A percentile compares a stretch with the other conserved stretches of the same genome.
These are phyloP conservation scores for Archaeoteleia sp. DNA, from an alignment of 2,888 invertebrate genomes.

Conservation along the genomic window DNA sequence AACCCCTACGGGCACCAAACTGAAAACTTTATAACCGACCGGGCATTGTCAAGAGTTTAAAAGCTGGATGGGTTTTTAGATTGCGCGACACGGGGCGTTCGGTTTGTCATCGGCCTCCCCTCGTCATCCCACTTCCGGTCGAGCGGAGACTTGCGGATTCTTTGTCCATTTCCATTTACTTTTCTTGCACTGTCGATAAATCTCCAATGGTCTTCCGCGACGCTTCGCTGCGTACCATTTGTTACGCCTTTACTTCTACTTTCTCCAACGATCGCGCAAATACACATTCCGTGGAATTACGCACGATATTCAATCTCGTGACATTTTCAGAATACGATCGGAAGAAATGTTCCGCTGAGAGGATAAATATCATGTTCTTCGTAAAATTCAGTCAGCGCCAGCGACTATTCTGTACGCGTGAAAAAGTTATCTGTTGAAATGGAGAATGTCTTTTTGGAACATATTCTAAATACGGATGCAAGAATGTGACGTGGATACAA, in stretches of 20 bases:
- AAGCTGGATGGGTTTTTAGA: conserved; percentile 74
- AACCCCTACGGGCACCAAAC: conserved; percentile 52
- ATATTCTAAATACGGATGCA: too few relatives aligned
- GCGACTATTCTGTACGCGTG: background rate
- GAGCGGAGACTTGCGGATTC: conserved; percentile 62
- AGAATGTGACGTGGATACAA: too few relatives aligned
- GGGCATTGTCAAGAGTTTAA: conserved; percentile 73
- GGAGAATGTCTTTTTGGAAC: too few relatives aligned
- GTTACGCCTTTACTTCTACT: background rate
- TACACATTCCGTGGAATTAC: conserved; percentile 1
- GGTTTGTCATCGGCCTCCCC: conserved; percentile 66
- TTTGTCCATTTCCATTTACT: conserved; percentile 54
- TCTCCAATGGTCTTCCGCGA: conserved; percentile 18
- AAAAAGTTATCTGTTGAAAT: too few relatives aligned
- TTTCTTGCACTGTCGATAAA: conserved; percentile 40
- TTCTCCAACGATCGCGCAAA: background rate
- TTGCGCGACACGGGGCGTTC: conserved; percentile 68
- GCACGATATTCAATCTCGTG: conserved; percentile 3
- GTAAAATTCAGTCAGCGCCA: background rate
- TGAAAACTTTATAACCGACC: conserved; percentile 70
- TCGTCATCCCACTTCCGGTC: conserved; percentile 38
- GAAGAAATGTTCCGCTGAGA: conserved; percentile 6
- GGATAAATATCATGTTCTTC: background rate
- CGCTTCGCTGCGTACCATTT: conserved; percentile 6
- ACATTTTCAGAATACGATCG: conserved; percentile 13